phyloP scores from a whole-genome alignment of 2,888 invertebrate genomes.

The Sinodicranocentrus sp. region DNA sequence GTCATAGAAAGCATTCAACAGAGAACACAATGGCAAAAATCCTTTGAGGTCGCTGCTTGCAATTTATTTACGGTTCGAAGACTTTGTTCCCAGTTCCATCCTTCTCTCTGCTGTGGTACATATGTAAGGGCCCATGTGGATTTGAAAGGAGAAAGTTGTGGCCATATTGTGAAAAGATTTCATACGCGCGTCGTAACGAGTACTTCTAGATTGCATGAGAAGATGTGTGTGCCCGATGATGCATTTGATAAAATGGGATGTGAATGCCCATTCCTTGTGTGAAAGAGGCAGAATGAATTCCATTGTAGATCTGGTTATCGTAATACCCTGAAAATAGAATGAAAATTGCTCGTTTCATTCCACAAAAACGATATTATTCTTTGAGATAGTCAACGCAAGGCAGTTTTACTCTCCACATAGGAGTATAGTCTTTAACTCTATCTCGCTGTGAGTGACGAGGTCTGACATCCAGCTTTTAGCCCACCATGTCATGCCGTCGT shows the following conservation, averaged over 20 bases:
- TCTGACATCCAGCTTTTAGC: not conserved
- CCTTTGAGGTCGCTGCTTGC: slow-evolving; percentile 59
- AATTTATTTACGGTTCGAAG: slow-evolving; percentile 56
- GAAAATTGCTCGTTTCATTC: slow-evolving; percentile 15
- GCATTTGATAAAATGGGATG: slow-evolving; percentile 1
- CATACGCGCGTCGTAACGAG: too few species aligned
- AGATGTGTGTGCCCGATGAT: slow-evolving; percentile 37
- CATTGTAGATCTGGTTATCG: slow-evolving; percentile 9
- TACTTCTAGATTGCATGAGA: slow-evolving; percentile 1
- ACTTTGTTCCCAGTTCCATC: slow-evolving; percentile 58
- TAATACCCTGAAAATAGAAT: slow-evolving; percentile 12
- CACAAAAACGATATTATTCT: slow-evolving; percentile 4
- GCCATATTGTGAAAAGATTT: too few species aligned
- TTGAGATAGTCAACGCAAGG: not conserved
- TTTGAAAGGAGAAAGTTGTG: too few species aligned
- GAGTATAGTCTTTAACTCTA: not conserved
- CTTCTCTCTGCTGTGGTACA: too few species aligned
- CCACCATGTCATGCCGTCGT: not conserved
- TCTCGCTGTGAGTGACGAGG: not conserved
- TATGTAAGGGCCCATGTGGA: too few species aligned
- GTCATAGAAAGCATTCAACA: slow-evolving; percentile 43
- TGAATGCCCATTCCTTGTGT: not conserved
- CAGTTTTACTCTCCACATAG: not conserved
- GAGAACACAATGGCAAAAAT: slow-evolving; percentile 43
- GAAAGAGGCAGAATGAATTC: slow-evolving; percentile 20